phyloP scores from a whole-genome alignment of 2,113 vertebrate species.

The Nesoenas mayeri region DNA sequence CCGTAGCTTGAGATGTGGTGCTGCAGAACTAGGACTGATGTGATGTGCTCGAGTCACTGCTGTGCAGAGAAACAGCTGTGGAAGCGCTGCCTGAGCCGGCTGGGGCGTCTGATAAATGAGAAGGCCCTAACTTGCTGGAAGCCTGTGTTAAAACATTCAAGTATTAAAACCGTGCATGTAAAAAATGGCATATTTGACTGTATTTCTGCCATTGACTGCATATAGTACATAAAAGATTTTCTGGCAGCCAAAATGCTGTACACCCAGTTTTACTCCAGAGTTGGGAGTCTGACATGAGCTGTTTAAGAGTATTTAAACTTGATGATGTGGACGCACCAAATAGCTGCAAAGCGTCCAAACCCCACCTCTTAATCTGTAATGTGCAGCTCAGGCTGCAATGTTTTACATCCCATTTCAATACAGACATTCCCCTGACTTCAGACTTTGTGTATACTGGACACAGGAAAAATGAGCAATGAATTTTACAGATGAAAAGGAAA shows the following conservation, averaged over 20 bases:
- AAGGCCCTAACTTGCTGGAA: background rate
- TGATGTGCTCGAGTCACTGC: background rate
- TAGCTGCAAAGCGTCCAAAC: background rate
- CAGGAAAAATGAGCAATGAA: background rate
- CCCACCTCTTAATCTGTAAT: background rate
- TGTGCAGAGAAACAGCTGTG: background rate
- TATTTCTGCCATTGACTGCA: background rate
- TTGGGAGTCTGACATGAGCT: background rate
- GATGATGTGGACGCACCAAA: background rate
- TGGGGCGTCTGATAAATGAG: background rate
- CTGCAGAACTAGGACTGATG: background rate
- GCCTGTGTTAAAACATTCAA: background rate
- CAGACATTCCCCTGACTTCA: background rate
- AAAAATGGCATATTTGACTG: background rate
- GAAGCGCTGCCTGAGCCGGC: background rate
- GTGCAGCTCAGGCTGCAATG: background rate
- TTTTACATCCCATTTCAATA: background rate
- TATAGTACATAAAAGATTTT: background rate
- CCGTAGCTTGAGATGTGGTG: background rate
- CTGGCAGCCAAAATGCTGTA: background rate
- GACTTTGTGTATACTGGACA: rapidly evolving
- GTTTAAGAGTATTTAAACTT: background rate
- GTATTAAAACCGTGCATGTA: background rate
- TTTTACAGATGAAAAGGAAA: background rate
- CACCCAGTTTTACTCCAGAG: background rate